These are phyloP conservation scores for Melanostigma gelatinosum DNA, from an alignment of 2,113 vertebrate species.

Conservation along the genomic window DNA sequence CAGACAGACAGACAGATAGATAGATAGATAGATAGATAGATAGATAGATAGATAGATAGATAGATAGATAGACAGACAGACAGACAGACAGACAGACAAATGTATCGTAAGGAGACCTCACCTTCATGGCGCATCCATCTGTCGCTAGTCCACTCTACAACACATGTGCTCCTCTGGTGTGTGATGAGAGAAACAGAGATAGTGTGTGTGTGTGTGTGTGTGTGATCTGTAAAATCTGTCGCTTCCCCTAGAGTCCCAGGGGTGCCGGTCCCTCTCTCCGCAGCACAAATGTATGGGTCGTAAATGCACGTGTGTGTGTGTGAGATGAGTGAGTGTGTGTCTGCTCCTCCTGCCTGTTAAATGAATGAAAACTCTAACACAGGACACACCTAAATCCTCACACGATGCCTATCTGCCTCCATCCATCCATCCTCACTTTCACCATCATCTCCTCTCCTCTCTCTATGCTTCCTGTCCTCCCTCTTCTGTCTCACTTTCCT, in stretches of 20 bases:
- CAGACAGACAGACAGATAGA: no score
- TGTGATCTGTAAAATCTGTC: conserved; percentile 39
- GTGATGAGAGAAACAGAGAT: conserved; percentile 12
- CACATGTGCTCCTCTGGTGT: conserved; percentile 52
- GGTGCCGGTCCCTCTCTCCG: conserved; percentile 30
- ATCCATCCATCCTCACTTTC: conserved; percentile 30
- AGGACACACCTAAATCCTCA: conserved; percentile 45
- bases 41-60: no score
- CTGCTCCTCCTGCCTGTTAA: conserved; percentile 38
- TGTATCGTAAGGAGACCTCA: conserved; percentile 44
- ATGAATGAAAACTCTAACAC: conserved; percentile 61
- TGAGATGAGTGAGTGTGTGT: background rate
- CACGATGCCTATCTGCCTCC: conserved; percentile 29
- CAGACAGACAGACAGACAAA: no score
- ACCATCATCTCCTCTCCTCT: conserved; percentile 15
- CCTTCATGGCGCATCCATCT: conserved; percentile 75
- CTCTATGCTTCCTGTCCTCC: conserved; percentile 24
- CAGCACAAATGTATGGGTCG: conserved; percentile 40
- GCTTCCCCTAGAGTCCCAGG: conserved; percentile 47
- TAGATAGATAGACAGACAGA: no score
- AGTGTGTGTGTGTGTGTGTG: conserved; percentile 8
- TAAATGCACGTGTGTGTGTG: conserved; percentile 49
- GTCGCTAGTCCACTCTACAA: conserved; percentile 47
- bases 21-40: no score
- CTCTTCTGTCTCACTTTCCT: conserved; percentile 55